Evolutionary conservation across 2,797 vertebrate species (phyloP).

Genomic region (Psittacula derbiana): DNA sequence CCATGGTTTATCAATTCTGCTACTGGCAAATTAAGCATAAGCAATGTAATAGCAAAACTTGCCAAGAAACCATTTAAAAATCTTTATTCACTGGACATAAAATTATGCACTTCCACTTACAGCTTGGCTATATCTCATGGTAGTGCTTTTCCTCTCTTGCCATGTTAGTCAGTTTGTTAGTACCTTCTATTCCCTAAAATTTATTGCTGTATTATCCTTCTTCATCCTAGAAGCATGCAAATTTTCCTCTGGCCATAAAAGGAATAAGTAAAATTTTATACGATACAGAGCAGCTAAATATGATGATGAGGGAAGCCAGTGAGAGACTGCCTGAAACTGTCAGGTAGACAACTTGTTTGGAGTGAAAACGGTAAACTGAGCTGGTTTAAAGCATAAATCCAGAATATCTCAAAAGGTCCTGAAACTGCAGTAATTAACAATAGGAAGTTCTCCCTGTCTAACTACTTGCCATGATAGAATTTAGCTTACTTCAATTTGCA

Average conservation of each 20-base stretch:
- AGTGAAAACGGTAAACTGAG: background rate
- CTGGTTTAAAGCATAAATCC: background rate
- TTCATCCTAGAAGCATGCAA: background rate
- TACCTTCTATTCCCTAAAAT: background rate
- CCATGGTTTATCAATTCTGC: background rate
- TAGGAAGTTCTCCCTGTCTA: background rate
- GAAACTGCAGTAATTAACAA: background rate
- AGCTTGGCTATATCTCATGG: background rate
- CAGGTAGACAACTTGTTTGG: background rate
- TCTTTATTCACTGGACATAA: background rate
- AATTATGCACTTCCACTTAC: background rate
- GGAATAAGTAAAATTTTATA: background rate
- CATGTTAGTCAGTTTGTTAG: background rate
- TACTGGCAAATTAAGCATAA: background rate
- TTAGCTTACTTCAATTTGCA: background rate
- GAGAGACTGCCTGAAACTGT: background rate
- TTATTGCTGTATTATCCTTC: background rate
- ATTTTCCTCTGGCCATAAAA: constrained; percentile 6
- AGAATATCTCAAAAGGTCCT: background rate
- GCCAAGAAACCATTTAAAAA: background rate
- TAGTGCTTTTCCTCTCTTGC: background rate
- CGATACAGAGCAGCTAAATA: background rate
- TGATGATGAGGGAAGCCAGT: background rate
- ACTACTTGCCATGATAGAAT: background rate
- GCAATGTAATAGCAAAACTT: background rate